phyloP scores from a whole-genome alignment of 23 tunicate species.

The Styela plicata region DNA sequence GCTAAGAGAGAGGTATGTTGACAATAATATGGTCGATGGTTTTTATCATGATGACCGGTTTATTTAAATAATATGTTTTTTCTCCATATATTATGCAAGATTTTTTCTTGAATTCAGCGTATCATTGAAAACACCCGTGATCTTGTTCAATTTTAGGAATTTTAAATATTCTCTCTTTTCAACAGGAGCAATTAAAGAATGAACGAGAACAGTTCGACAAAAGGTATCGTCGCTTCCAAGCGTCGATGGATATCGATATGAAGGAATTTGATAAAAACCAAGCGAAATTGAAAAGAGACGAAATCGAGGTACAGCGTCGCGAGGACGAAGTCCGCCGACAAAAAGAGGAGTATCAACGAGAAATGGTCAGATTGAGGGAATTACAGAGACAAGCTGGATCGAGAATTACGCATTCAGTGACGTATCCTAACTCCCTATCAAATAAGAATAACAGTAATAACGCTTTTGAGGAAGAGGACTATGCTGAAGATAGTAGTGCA shows the following conservation, averaged over 20 bases:
- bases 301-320: constrained; percentile 15
- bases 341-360: constrained; percentile 69
- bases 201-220: constrained; percentile 63
- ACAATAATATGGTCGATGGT: not conserved
- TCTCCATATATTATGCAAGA: too few species aligned
- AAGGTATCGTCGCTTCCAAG: constrained; percentile 45
- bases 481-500: not conserved
- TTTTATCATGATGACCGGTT: too few species aligned
- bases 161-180: too few species aligned
- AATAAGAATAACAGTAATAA: constrained; percentile 40
- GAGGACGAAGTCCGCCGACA: constrained; percentile 35
- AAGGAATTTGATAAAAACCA: constrained; percentile 35
- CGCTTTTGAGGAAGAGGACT: constrained; percentile 17
- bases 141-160: too few species aligned
- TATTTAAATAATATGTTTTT: too few species aligned
- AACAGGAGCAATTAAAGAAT: constrained; percentile 58
- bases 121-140: too few species aligned
- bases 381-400: constrained; percentile 34
- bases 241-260: constrained; percentile 36
- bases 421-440: not conserved
- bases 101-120: too few species aligned
- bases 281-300: constrained; percentile 24
- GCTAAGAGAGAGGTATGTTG: constrained; percentile 58
- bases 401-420: constrained; percentile 10
- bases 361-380: constrained; percentile 53